A percentile compares a stretch with the other conserved stretches of the same genome.
Evolutionary conservation across 2,113 vertebrate species (phyloP).

Genomic region (Brachirus orientalis): DNA sequence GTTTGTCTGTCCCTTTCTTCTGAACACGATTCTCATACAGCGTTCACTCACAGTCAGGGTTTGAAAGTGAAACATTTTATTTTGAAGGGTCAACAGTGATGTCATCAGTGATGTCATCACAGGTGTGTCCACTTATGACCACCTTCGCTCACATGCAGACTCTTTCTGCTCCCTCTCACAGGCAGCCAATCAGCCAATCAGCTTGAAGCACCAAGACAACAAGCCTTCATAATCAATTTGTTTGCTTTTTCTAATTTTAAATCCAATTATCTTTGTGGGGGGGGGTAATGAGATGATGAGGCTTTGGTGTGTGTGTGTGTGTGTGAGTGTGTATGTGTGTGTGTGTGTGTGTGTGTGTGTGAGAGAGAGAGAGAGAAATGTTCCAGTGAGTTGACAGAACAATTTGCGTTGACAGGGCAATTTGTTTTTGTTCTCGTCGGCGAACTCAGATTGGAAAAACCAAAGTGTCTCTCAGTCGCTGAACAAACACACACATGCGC

Average conservation of each 20-base stretch:
- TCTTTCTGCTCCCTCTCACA: neutral
- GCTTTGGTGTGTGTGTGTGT: conserved; percentile 25
- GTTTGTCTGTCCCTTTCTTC: too few species aligned
- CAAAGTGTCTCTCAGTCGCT: conserved; percentile 9
- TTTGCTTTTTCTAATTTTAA: conserved; percentile 61
- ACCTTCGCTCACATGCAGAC: neutral
- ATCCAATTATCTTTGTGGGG: conserved; percentile 63
- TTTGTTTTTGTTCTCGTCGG: conserved; percentile 58
- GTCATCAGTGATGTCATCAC: too few species aligned
- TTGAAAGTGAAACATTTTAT: too few species aligned
- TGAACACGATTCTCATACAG: too few species aligned
- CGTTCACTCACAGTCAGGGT: too few species aligned
- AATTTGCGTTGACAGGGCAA: conserved; percentile 56
- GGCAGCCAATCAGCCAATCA: conserved; percentile 52
- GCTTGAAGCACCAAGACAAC: conserved; percentile 41
- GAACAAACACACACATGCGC: neutral
- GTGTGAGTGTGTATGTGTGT: conserved; percentile 6
- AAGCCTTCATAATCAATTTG: conserved; percentile 65
- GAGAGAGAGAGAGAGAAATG: too few species aligned
- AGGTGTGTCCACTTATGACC: too few species aligned
- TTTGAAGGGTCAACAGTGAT: too few species aligned
- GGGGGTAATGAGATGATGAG: neutral
- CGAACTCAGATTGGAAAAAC: conserved; percentile 43
- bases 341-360: conserved; percentile 17
- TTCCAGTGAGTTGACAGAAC: conserved; percentile 53